Base-by-base conservation (phyloP, 1,140 invertebrate genomes). In the Sarcophaga peregrina region DNA sequence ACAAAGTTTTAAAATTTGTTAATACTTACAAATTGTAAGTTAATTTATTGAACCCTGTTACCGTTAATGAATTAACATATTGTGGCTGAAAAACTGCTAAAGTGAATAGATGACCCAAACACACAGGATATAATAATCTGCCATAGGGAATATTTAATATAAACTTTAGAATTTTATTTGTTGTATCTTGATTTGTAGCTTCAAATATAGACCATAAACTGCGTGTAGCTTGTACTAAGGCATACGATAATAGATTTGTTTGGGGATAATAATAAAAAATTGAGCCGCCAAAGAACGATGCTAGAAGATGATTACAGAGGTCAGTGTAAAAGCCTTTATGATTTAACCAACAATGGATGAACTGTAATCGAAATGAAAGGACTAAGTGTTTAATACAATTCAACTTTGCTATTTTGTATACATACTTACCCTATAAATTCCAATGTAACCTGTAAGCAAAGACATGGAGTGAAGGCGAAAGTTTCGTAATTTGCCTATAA, bases 11-110 rank as follows among this genome's bases (percentile, higher is more conserved):
- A 9, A 68, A 4, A 25, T 1, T 20, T n/a, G 58, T 68, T 68
- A 25, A 48, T 7, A 86, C 87, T 86, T 80, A 87, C 87, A 86
- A 86, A 58, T 85, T 85, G 4, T 84, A 84, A n/a, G 86, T 87
- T 9, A 85, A 50, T 50, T 74, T 85, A 81, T 87, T 84, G 1
- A 85, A 82, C n/a, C 87, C 80, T 15, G 82, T 83, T 15, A 46
- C 83, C 11, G 83, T 68, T 4, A 87, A 54, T 6, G 15, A 52
- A 75, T 84, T 87, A 3, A 86, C 72, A 13, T 82, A 76, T 8
- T 83, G 8, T 9, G 73, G 83, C 5, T 81, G 47, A 48, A 86
- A 15, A 8, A 82, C 78, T 47, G 86, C 85, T 6, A 81, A 84
- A 73, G 87, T 84, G 46, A 87, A 85, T 10, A 87, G 81, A 80